A percentile compares a stretch with the other conserved stretches of the same genome.
These are phyloP conservation scores for Drosophila ananassae DNA, from an alignment of 1,140 invertebrate species.

Conservation along the genomic window DNA sequence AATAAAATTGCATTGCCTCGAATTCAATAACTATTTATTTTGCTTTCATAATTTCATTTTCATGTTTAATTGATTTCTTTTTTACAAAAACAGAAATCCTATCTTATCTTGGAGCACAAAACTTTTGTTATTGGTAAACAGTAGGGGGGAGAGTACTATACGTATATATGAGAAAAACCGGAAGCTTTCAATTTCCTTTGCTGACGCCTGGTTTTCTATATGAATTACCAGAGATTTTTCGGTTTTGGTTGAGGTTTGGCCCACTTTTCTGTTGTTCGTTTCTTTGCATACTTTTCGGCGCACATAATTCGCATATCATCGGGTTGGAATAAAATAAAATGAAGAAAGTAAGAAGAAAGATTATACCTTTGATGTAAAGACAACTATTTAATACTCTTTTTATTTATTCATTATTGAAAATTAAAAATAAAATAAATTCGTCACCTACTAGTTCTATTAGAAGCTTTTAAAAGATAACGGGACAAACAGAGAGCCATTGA, in stretches of 20 bases:
- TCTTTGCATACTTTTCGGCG: constrained; percentile 44
- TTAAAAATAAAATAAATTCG: too few relatives aligned
- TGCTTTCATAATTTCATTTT: not conserved
- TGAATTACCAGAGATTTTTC: constrained; percentile 1
- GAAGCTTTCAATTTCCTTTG: constrained; percentile 70
- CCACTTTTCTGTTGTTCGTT: not conserved
- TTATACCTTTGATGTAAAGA: not conserved
- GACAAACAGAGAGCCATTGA: too few relatives aligned
- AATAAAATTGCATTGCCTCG: not conserved
- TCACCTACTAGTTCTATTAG: too few relatives aligned
- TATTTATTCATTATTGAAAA: not conserved
- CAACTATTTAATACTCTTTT: not conserved
- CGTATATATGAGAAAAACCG: constrained; percentile 7
- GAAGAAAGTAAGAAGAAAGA: not conserved
- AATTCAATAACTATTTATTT: not conserved
- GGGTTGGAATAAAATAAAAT: constrained; percentile 9
- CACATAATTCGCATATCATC: constrained; percentile 54
- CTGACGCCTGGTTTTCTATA: constrained; percentile 14
- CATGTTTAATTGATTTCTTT: constrained; percentile 1
- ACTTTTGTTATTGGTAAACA: too few relatives aligned
- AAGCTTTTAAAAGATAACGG: too few relatives aligned
- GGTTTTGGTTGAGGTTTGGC: constrained; percentile 15
- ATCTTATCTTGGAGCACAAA: too few relatives aligned
- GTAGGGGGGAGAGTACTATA: not conserved
- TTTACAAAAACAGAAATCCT: too few relatives aligned